Percentiles rank a stretch among this genome's conserved stretches.
These are phyloP conservation scores for Cyanoramphus novaezelandiae DNA, from an alignment of 2,113 vertebrate species.

Conservation along the genomic window DNA sequence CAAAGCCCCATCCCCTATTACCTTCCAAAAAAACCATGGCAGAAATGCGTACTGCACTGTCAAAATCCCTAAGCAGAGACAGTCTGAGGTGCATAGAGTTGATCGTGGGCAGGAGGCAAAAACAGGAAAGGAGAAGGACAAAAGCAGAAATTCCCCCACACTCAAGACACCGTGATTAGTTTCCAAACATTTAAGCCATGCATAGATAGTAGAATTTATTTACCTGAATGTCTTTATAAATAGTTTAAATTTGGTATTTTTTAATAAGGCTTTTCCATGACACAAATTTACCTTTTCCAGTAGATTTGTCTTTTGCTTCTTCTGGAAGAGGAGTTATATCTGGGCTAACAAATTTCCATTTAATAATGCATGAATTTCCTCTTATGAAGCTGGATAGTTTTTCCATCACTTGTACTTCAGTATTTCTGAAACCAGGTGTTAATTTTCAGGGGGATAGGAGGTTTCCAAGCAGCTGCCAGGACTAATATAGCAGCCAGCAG, in stretches of 20 bases:
- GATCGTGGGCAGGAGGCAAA: neutral
- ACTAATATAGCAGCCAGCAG: conserved; percentile 61
- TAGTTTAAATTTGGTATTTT: neutral
- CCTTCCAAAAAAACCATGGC: neutral
- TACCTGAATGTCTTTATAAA: neutral
- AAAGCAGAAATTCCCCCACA: neutral
- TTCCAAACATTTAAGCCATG: neutral
- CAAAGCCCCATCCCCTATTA: neutral
- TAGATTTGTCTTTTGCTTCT: neutral
- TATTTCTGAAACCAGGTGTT: conserved; percentile 68
- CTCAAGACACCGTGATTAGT: neutral
- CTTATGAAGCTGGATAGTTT: conserved; percentile 27
- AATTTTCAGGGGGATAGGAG: conserved; percentile 70
- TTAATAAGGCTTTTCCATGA: neutral
- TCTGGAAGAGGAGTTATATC: neutral
- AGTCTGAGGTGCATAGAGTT: neutral
- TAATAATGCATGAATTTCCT: neutral
- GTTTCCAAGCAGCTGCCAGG: conserved; percentile 64
- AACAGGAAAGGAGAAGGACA: neutral
- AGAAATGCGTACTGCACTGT: neutral
- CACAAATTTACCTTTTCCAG: neutral
- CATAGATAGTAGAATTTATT: neutral
- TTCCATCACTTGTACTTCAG: conserved; percentile 49
- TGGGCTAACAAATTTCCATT: conserved; percentile 1
- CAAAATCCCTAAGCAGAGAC: neutral